Evolutionary conservation across 30 jellyfish, hydroid and myxozoan species (phyloP), one percentile per base, ranked within the genome.

Genomic region (Catostylus mosaicus): DNA sequence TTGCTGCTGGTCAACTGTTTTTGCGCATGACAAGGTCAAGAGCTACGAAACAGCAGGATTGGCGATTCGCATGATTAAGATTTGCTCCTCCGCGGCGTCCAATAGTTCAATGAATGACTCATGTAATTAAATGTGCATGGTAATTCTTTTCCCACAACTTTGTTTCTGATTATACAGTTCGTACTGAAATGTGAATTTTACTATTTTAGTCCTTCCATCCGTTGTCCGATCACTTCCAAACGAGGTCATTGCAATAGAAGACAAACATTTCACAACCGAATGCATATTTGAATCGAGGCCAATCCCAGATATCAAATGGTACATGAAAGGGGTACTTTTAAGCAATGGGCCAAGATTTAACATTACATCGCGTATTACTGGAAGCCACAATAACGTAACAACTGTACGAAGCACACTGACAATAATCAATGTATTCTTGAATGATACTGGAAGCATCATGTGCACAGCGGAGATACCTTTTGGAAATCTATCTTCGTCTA

Each of bases 221-320:
- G 19, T 78, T 5, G 38, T 87, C n/a, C 18, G 78, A 5, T 29
- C 84, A 20, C 96, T 77, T 69, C 88, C 88, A 30, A 61, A 70
- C 38, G 79, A 60, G 73, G 65, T 52, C 24, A 35, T 72, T 20
- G 80, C 82, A 18, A 31, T 59, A 3, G 96, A 87, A 23, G 88
- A 88, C 26, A 61, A 47, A 56, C 18, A 56, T 16, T 62, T 81
- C 0, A 67, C 83, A 6, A 1, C 79, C 73, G 77, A 47, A 35
- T 87, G 96, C 88, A 74, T 47, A 47, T 77, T 84, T 33, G 76
- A 54, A 67, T 86, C 90, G 59, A 52, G 91, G 52, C 88, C 91
- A 50, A 33, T 11, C 0, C 96, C 96, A 32, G 43, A 31, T 7
- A 73, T 87, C 3, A 22, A 23, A 14, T 87, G 96, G 96, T 59